Conservation (phyloP, 2,113 vertebrate species). For the Cyprichromis sp. region DNA sequence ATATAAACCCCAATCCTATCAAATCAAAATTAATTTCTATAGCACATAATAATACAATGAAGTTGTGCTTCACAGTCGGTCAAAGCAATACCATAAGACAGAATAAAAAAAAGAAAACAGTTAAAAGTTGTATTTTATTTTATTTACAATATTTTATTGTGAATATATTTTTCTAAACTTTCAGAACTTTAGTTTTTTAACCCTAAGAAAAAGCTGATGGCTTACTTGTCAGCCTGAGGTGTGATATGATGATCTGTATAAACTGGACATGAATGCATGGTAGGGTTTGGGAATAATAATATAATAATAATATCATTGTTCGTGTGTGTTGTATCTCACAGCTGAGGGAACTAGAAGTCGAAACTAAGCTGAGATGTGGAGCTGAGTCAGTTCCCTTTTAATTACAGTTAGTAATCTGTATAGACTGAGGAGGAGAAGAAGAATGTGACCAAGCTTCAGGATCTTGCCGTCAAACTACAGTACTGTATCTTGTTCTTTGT, state of each 20-base stretch:
- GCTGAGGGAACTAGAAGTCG: background rate
- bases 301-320: background rate
- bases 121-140: background rate
- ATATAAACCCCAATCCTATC: background rate
- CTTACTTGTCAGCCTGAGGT: background rate
- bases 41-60: background rate
- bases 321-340: background rate
- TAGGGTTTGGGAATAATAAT: background rate
- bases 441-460: background rate
- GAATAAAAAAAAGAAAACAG: background rate
- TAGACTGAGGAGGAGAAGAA: background rate
- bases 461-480: background rate
- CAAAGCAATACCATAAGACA: background rate
- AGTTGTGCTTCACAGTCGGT: background rate
- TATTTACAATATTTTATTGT: background rate
- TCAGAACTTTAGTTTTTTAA: background rate
- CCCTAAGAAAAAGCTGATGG: background rate
- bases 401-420: background rate
- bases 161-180: background rate
- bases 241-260: background rate
- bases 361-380: background rate
- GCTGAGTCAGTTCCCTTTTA: background rate
- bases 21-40: background rate
- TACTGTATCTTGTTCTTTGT: background rate
- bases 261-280: background rate